Evolutionary conservation across 1,140 invertebrate species (phyloP), one percentile per base, ranked within the genome.

Genomic region (Cecropterus lyciades): DNA sequence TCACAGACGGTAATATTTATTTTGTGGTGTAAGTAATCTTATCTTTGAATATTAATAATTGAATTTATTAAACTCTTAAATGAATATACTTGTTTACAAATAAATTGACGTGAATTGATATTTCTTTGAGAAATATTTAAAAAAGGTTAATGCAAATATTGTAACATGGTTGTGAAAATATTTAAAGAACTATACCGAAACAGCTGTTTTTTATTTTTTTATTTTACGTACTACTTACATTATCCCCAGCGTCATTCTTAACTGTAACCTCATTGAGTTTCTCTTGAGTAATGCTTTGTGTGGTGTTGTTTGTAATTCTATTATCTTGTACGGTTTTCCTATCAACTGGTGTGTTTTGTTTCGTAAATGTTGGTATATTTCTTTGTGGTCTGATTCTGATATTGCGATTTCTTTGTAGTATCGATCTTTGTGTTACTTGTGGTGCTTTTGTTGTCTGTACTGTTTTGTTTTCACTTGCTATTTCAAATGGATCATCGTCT

Each of bases 401-500:
- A 65, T 79, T 72, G 49, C 67, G 77, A 69, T 72, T 75, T 65
- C 76, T 80, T 46, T 63, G 60, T 30, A 72, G 57, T 65, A 65
- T 70, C 16, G 49, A 6, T 51, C 24, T 40, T 52, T 24, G 37
- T 52, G 48, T 52, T 63, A 63, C 48, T 63, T 69, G 46, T 65
- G 60, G 67, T 70, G 65, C 57, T 66, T 65, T 67, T 68, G 63
- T 73, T 70, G 67, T 73, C n/a, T 67, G 67, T 68, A 49, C 40
- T 73, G 65, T 62, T 67, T 55, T 51, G 37, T 66, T 72, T 60
- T 79, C 73, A 14, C 66, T 62, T 49, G 70, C 72, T 46, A 52
- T 73, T n/a, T 80, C 79, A 30, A 80, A 84, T 20, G 69, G 72
- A 40, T 84, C 77, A 13, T 78, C 75, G 27, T 77, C 73, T 30